Base-by-base conservation (phyloP, 2,113 vertebrate species). In the Aplodontia rufa region DNA sequence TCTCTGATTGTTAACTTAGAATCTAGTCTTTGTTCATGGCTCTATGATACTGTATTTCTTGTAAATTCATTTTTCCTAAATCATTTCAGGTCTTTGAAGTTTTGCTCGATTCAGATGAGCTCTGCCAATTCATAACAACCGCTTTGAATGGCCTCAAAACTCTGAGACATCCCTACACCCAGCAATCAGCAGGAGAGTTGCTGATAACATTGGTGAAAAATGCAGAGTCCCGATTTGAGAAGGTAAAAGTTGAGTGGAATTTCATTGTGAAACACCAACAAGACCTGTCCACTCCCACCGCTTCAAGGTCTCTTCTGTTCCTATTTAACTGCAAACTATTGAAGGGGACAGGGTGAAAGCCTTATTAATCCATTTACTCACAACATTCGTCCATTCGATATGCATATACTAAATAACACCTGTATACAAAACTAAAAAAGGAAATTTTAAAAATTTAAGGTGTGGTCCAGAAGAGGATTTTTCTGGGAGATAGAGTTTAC, bases 41-140 rank as follows among this genome's bases (percentile, higher is more conserved):
- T 89, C 20, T 82, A 2, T 58, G 40, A 75, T 78, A 91, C 3
- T 3, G 19, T 84, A 12, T 87, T 75, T 81, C 87, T 83, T 87
- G 42, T 58, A 95, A 93, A 40, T 94, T 95, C 30, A 75, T 58
- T 94, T 71, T 87, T 78, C 55, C 68, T 93, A 53, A 87, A 87
- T 93, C 19, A 17, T 97, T 96, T 83, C 93, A 98, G 97, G 55
- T 97, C 76, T 97, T 98, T 1, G 93, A 97, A 96, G 78, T 93
- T 92, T 97, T 98, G 68, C 95, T 98, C 16, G 58, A 55, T 92
- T 87, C 97, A 45, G 58, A 69, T 26, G 97, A 98, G 58, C 95
- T 98, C 53, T 76, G 37, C 87, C 97, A 98, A 72, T 98, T 97
- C 85, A 32, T 95, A 69, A 91, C 96, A 66, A 97, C 97, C 47